Base-by-base conservation (phyloP, 2,797 vertebrate genomes). In the Sarcoramphus papa region DNA sequence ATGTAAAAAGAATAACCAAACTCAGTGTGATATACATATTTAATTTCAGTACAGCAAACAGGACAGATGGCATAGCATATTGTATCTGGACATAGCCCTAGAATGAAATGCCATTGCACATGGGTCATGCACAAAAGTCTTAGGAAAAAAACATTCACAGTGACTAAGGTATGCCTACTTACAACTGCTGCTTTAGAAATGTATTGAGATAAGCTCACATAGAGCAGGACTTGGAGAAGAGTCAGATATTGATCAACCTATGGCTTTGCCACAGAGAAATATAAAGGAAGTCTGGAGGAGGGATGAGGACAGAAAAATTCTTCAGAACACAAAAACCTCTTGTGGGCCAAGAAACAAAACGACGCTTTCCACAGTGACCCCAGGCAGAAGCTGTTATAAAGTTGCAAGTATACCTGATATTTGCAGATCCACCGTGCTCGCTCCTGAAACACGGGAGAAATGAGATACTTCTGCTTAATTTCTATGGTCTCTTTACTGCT, bases 1-100 rank as follows among this genome's bases (percentile, higher is more conserved):
- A 97, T 90, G 75, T 88, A 59, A 80, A 96, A 93, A 96, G 12
- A 92, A 96, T 67, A 98, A 75, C 54, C 9, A 45, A 93, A 91
- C 79, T 98, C 96, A 98, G 97, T 10, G 64, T 30, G 48, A 23
- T 62, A 20, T 1, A 9, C 31, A 72, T 59, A 67, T 62, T 82
- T 67, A 28, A 69, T 65, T 60, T 81, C 96, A 83, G 31, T 48
- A 65, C 27, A 79, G 48, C 63, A 67, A 78, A 48, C 11, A 83
- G 28, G 35, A 77, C 21, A 57, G 43, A 74, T 13, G 7, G 17
- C 1, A 2, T 22, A 84, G 35, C 28, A 45, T 30, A 45, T 5
- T 65, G 12, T 53, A 62, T 20, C 20, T 45, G 43, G 51, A 51
- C 23, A 75, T 50, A 86, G 33, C 9, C 28, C 30, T 41, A 37